Evolutionary conservation across 1,140 invertebrate genomes (phyloP), one percentile per base, ranked within the genome.

Genomic region (Drosophila auraria): DNA sequence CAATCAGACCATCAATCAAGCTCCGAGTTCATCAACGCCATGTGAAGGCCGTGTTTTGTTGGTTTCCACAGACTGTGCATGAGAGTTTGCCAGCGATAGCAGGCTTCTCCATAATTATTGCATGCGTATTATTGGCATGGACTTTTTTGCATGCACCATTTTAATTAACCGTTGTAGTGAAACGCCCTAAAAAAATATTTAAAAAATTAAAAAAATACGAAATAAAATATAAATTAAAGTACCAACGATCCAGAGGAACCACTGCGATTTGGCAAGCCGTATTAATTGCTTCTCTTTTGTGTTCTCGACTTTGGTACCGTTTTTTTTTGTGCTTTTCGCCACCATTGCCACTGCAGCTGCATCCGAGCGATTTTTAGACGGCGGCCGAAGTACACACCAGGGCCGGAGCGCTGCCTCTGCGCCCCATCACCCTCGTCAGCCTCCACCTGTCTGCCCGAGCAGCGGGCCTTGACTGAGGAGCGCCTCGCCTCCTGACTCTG

Each of bases 321-420:
- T 45, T 58, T 61, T 27, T 57, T 73, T 42, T 33, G 15, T 56
- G 47, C 47, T 76, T 57, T 76, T 70, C 44, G 17, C 40, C 25
- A 51, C 23, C 47, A 30, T 78, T 57, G 33, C 50, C 25, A 94
- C 92, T 45, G 23, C 94, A 95, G 95, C 94, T 95, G 95, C 94
- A 83, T 95, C 94, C 91, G 95, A 95, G 94, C 94, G 93, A 92
- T 95, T 94, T 95, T 95, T 94, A 93, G 94, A 93, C 93, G 94
- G 91, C 92, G 91, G 87, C 90, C 87, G 90, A 93, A 93, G 84
- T 93, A 92, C 87, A 90, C 92, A 92, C 79, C 92, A 92, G 87
- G 91, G 83, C 90, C 92, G 91, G 91, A 93, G 77, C 91, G 92
- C 76, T 93, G 92, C 82, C 86, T 93, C 91, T 93, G 92, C 70